Percentiles rank a stretch among this genome's conserved stretches.
Conservation (phyloP, 2,113 vertebrate species). For the Climacteris rufus region DNA sequence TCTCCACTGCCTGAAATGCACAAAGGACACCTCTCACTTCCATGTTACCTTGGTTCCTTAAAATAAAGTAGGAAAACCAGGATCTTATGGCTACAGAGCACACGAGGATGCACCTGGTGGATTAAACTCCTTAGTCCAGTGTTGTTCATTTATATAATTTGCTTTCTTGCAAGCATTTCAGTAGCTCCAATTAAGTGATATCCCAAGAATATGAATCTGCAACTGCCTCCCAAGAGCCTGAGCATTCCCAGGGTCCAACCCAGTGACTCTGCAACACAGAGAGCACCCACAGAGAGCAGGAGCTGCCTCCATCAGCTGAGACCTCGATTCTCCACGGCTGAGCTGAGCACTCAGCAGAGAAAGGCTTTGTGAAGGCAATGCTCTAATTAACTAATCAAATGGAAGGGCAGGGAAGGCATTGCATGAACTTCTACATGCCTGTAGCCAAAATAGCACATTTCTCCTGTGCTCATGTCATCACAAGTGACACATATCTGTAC, state of each 20-base stretch:
- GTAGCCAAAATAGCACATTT: not conserved
- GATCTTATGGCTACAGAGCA: not conserved
- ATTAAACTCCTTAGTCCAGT: not conserved
- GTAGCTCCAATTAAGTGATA: not conserved
- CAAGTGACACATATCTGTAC: not conserved
- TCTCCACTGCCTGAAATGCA: slow-evolving; percentile 66
- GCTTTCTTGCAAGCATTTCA: not conserved
- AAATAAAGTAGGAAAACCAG: not conserved
- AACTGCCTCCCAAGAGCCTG: not conserved
- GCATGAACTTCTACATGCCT: not conserved
- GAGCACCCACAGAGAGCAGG: not conserved
- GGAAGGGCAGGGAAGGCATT: not conserved
- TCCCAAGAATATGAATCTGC: not conserved
- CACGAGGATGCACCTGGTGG: not conserved
- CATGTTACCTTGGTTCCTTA: not conserved
- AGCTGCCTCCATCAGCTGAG: not conserved
- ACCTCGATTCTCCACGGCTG: not conserved
- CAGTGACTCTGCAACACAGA: not conserved
- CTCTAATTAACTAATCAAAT: slow-evolving; percentile 1
- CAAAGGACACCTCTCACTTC: not conserved
- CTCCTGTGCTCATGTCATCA: not conserved
- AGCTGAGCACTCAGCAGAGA: not conserved
- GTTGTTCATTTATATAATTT: not conserved
- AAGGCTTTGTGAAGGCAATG: not conserved
- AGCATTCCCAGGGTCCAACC: not conserved